Conservation (phyloP, 2,113 vertebrate species). For the Psophia crepitans region DNA sequence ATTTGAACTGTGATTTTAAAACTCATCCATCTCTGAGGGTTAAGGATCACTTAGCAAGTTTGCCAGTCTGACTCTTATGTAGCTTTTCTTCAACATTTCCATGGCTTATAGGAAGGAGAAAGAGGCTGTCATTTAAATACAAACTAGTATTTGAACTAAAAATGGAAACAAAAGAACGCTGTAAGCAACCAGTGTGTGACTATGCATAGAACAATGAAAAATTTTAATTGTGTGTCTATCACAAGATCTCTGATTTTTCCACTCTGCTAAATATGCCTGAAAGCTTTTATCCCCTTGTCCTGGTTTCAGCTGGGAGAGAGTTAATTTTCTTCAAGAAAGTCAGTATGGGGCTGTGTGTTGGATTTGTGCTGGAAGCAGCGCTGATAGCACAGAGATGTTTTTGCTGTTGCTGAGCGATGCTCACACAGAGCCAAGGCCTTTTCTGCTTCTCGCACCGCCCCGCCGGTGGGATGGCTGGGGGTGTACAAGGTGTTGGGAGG, state of each 20-base stretch:
- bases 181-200: conserved; percentile 44
- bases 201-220: conserved; percentile 50
- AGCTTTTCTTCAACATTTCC: conserved; percentile 37
- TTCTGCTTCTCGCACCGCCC: no score
- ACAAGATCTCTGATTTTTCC: conserved; percentile 37
- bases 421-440: no score
- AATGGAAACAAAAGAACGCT: background rate
- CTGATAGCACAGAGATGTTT: no score
- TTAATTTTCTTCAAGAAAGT: no score
- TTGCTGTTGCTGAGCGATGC: no score
- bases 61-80: background rate
- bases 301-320: no score
- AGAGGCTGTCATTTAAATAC: conserved; percentile 57
- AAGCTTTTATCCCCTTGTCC: conserved; percentile 15
- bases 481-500: no score
- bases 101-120: background rate
- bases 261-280: conserved; percentile 25
- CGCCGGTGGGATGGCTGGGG: no score
- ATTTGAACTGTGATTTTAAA: background rate
- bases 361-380: no score
- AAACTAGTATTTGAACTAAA: conserved; percentile 55
- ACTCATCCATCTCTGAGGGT: background rate
- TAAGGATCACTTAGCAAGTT: background rate
- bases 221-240: conserved; percentile 49
- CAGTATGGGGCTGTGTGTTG: no score